Base-by-base conservation (phyloP, 2,113 vertebrate species). In the Tympanuchus pallidicinctus region DNA sequence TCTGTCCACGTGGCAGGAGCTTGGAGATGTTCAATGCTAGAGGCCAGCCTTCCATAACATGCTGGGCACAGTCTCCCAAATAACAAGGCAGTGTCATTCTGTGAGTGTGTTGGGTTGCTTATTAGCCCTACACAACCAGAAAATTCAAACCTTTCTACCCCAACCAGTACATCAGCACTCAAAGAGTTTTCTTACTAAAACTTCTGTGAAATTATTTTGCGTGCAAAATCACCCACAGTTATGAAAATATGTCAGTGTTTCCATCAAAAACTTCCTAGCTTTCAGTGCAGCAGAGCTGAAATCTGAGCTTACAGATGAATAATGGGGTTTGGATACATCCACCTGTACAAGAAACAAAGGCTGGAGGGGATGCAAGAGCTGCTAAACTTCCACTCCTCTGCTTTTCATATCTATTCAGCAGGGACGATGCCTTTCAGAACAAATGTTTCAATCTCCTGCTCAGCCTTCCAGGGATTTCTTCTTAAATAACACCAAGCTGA, bases 131-230 rank as follows among this genome's bases (percentile, higher is more conserved):
- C 0, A 0, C 3, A 11, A 45, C 6, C 63, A 88, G 42, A 86
- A 85, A 92, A 71, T 34, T 43, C 42, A 32, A 15, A 13, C 2
- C 22, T 50, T 80, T 61, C 76, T 21, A 65, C 25, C n/a, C 30
- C 60, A 36, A 1, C 2, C 16, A 34, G 18, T 3, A 11, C 5
- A 2, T 21, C 47, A 42, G n/a, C 27, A 28, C 32, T 40, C 22
- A 21, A 21, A 5, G 34, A 64, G 13, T n/a, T 76, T 57, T 42
- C 56, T 28, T 4, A 11, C 21, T 17, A 10, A 7, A 40, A 20
- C 22, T 48, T 10, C 0, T 2, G 5, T 6, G n/a, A 22, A 19
- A 34, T 38, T 8, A n/a, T 70, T 79, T 64, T 2, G 25, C 0
- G 2, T 10, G 13, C 20, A 32, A n/a, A 69, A 77, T 18, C 56